Percentiles rank a stretch among this genome's conserved stretches.
Evolutionary conservation across 2,113 vertebrate genomes (phyloP).

Genomic region (Struthidea cinerea): DNA sequence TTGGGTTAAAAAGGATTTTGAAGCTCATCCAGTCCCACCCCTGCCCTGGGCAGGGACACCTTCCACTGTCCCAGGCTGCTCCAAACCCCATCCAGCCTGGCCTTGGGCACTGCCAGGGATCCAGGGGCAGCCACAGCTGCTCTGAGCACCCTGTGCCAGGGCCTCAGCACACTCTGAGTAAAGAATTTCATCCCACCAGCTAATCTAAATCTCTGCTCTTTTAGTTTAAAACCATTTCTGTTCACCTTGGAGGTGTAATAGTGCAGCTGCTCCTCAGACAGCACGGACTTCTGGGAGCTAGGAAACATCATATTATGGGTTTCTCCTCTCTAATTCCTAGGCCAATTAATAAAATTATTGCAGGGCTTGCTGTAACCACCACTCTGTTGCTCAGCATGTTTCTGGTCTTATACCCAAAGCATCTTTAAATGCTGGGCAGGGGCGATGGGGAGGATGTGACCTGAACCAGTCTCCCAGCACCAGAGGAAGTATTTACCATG

Average conservation of each 20-base stretch:
- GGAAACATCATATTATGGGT: fast-evolving
- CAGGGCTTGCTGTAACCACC: neutral
- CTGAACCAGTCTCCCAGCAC: neutral
- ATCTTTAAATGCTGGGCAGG: neutral
- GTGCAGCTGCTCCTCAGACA: neutral
- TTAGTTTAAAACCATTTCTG: neutral
- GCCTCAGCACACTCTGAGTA: neutral
- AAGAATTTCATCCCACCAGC: neutral
- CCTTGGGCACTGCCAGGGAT: neutral
- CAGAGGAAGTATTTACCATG: neutral
- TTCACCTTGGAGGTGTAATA: neutral
- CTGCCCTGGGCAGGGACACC: neutral
- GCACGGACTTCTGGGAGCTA: neutral
- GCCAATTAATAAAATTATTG: neutral
- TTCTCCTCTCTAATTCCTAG: neutral
- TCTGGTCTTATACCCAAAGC: neutral
- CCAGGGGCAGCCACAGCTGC: neutral
- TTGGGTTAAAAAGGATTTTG: neutral
- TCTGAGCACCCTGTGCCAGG: neutral
- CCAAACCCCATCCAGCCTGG: fast-evolving
- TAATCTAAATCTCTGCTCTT: neutral
- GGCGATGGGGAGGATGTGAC: neutral
- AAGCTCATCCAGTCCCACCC: fast-evolving
- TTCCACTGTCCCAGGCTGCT: fast-evolving
- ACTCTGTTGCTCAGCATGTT: neutral